Percentiles rank a stretch among this genome's conserved stretches.
These are phyloP conservation scores for Saccostrea glomerata DNA, from an alignment of 1,140 invertebrate genomes.

Conservation along the genomic window DNA sequence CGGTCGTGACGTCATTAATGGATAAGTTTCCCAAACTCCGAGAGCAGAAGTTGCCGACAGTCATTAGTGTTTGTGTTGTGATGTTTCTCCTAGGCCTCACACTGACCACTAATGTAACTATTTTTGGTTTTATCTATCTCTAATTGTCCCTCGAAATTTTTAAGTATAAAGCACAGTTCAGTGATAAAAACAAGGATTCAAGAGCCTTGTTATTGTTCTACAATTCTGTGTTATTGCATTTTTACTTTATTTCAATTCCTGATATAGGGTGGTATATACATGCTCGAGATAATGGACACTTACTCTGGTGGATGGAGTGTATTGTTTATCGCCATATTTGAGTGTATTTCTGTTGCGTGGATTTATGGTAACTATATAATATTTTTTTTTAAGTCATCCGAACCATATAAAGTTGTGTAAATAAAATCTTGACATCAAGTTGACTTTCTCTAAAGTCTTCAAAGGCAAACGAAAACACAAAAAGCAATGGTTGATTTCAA, in stretches of 20 bases:
- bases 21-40: constrained; percentile 84
- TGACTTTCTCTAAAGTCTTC: no score
- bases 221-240: no score
- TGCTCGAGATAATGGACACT: constrained; percentile 91
- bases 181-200: no score
- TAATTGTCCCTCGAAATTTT: not conserved
- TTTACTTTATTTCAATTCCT: not conserved
- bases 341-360: constrained; percentile 86
- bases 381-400: no score
- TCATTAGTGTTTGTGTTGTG: constrained; percentile 60
- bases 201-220: no score
- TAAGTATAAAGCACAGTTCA: not conserved
- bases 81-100: constrained; percentile 73
- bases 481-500: no score
- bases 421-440: no score
- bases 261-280: constrained; percentile 86
- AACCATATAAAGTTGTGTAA: no score
- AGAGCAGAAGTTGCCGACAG: constrained; percentile 73
- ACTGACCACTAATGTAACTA: constrained; percentile 71
- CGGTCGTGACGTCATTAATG: constrained; percentile 85
- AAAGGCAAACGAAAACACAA: no score
- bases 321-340: constrained; percentile 85
- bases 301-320: constrained; percentile 93
- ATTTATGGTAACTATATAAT: constrained; percentile 82
- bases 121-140: no score